These are phyloP conservation scores for Helicoverpa zea DNA, from an alignment of 1,140 invertebrate species.

Conservation along the genomic window DNA sequence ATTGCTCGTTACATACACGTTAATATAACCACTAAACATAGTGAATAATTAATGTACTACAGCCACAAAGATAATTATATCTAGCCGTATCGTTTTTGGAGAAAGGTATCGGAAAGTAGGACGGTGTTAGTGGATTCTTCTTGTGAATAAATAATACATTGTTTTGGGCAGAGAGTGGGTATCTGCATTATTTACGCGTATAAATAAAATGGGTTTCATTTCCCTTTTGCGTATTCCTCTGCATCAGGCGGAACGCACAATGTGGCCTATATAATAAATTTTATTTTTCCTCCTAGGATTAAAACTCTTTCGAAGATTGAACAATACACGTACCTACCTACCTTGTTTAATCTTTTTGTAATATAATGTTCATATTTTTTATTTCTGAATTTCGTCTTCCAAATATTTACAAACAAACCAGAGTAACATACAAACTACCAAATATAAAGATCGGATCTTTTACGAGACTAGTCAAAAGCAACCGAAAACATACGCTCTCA, in stretches of 20 bases:
- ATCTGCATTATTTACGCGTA: constrained; percentile 16
- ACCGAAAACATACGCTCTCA: constrained; percentile 11
- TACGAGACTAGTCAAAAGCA: not conserved
- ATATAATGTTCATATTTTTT: too few relatives aligned
- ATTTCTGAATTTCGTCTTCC: too few relatives aligned
- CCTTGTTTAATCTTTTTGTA: too few relatives aligned
- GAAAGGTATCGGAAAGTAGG: constrained; percentile 35
- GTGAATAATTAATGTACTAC: constrained; percentile 65
- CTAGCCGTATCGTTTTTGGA: constrained; percentile 45
- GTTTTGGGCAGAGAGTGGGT: constrained; percentile 31
- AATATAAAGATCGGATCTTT: constrained; percentile 30
- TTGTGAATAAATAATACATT: constrained; percentile 46
- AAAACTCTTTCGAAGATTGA: not conserved
- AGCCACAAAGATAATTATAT: constrained; percentile 59
- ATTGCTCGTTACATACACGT: constrained; percentile 61
- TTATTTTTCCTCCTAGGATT: not conserved
- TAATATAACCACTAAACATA: constrained; percentile 61
- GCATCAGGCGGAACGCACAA: not conserved
- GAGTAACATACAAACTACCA: constrained; percentile 22
- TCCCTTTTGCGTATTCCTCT: constrained; percentile 10
- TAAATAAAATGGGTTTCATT: constrained; percentile 38
- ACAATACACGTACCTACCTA: too few relatives aligned
- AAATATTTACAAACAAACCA: constrained; percentile 4
- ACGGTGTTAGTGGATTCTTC: constrained; percentile 43
- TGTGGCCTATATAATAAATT: not conserved